phyloP scores from a whole-genome alignment of 2,797 vertebrate species.

The Gambusia yucatana region DNA sequence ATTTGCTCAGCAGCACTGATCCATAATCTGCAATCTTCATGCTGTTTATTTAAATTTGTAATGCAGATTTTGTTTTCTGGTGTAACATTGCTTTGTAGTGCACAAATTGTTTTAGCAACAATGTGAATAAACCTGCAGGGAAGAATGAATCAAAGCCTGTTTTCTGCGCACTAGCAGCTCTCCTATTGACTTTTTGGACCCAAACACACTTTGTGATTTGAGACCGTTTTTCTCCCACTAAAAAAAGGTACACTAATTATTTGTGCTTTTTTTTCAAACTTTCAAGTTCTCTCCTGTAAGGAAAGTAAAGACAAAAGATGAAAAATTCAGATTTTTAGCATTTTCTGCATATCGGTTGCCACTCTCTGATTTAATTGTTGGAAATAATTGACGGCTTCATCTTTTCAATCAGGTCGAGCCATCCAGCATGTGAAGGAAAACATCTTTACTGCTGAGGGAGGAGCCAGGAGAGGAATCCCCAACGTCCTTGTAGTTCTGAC shows the following conservation, averaged over 20 bases:
- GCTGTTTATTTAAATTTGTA: not conserved
- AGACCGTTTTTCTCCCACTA: not conserved
- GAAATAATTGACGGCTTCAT: not conserved
- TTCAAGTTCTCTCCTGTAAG: not conserved
- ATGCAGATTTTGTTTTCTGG: conserved; percentile 12
- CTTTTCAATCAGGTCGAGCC: conserved; percentile 84
- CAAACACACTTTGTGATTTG: conserved; percentile 4
- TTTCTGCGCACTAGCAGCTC: not conserved
- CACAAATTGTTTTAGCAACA: not conserved
- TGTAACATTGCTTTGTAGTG: not conserved
- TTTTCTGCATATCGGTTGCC: not conserved
- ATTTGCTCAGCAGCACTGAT: not conserved
- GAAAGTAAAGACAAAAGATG: not conserved
- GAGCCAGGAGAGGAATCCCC: conserved; percentile 88
- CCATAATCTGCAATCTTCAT: not conserved
- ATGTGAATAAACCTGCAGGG: not conserved
- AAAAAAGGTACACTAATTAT: not conserved
- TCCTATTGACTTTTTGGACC: conserved; percentile 8
- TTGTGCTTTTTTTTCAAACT: not conserved
- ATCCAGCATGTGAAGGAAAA: conserved; percentile 91
- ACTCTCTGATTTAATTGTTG: not conserved
- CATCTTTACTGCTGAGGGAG: conserved; percentile 86
- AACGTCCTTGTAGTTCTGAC: conserved; percentile 96
- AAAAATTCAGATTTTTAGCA: not conserved
- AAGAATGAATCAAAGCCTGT: not conserved